Evolutionary conservation across 2,888 invertebrate genomes (phyloP).

Genomic region (Melanophora roralis): DNA sequence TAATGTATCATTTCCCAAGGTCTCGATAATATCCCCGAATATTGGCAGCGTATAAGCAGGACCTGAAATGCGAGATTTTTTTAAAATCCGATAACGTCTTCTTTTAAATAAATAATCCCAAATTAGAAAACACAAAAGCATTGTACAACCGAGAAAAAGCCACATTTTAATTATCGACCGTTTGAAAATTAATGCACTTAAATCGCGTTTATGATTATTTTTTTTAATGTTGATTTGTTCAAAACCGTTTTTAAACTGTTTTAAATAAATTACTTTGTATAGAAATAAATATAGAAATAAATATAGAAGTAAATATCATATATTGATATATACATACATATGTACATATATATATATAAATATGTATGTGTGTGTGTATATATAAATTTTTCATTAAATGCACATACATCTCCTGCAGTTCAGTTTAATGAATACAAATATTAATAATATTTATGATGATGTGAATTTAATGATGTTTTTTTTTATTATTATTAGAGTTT

Average conservation of each 20-base stretch:
- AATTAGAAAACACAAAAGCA: background rate
- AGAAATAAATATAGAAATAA: background rate
- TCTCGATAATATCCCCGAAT: constrained; percentile 36
- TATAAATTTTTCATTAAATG: background rate
- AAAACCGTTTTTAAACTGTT: constrained; percentile 20
- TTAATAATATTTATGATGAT: background rate
- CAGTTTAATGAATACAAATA: background rate
- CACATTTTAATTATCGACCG: background rate
- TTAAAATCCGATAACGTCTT: constrained; percentile 30
- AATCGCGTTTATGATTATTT: background rate
- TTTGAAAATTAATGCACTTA: background rate
- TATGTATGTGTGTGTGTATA: too few species aligned
- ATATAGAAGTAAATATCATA: too few species aligned
- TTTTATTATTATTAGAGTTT: background rate
- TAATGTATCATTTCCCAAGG: constrained; percentile 39
- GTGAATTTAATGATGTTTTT: too few species aligned
- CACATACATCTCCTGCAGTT: background rate
- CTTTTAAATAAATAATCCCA: constrained; percentile 48
- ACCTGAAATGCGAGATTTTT: constrained; percentile 30
- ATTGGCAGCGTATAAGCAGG: constrained; percentile 44
- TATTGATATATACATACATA: background rate
- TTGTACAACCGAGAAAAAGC: background rate
- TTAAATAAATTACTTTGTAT: background rate
- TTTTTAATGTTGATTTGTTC: constrained; percentile 13
- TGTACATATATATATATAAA: background rate